Evolutionary conservation across 2,113 vertebrate species (phyloP).

Genomic region (Cyphomyrus plagiostoma): DNA sequence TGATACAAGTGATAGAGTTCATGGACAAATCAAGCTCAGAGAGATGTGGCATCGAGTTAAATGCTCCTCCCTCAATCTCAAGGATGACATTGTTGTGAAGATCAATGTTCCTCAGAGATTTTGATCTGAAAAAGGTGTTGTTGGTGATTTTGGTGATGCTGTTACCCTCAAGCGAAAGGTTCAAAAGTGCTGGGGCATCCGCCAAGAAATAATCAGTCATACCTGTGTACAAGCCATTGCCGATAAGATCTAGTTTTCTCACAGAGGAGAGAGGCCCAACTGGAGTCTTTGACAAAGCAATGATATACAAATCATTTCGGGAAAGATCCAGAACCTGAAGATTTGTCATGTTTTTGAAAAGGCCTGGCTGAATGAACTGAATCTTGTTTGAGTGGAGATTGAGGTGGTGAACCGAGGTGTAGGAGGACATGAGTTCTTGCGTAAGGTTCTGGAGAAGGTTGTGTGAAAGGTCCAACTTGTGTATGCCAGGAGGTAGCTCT

Average conservation of each 20-base stretch:
- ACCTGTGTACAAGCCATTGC: slow-evolving; percentile 76
- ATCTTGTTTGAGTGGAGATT: slow-evolving; percentile 79
- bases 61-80: slow-evolving; percentile 87
- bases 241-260: slow-evolving; percentile 75
- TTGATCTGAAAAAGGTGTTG: slow-evolving; percentile 64
- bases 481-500: slow-evolving; percentile 55
- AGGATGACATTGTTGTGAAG: slow-evolving; percentile 89
- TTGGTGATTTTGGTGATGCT: slow-evolving; percentile 76
- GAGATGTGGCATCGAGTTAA: slow-evolving; percentile 67
- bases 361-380: slow-evolving; percentile 68
- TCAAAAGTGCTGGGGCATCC: slow-evolving; percentile 62
- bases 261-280: slow-evolving; percentile 65
- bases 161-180: slow-evolving; percentile 77
- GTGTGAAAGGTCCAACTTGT: slow-evolving; percentile 72
- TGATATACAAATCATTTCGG: slow-evolving; percentile 65
- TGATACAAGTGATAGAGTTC: slow-evolving; percentile 92
- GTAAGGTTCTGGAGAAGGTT: slow-evolving; percentile 76
- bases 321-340: slow-evolving; percentile 79
- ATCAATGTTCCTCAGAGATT: slow-evolving; percentile 61
- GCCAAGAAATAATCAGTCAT: slow-evolving; percentile 73
- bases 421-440: slow-evolving; percentile 55
- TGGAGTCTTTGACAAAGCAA: slow-evolving; percentile 50
- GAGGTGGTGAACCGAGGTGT: slow-evolving; percentile 60
- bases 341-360: slow-evolving; percentile 64
- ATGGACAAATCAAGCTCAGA: slow-evolving; percentile 80